phyloP scores from a whole-genome alignment of 2,888 invertebrate genomes.

The Drosophila histrio region DNA sequence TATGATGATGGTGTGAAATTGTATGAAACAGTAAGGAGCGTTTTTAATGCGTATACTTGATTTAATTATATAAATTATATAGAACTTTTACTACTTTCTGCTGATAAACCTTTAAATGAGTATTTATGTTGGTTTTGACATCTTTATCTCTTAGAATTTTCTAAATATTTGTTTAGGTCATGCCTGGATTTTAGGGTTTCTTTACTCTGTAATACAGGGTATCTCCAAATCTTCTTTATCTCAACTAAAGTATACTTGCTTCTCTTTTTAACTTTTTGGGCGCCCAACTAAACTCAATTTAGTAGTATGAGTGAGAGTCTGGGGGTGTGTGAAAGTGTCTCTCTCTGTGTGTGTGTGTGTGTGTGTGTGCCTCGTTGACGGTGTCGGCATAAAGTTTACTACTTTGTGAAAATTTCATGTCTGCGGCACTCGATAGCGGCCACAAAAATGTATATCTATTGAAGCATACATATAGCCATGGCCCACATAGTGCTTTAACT shows the following conservation, averaged over 20 bases:
- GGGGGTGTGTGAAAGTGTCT: constrained; percentile 14
- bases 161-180: not conserved
- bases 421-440: constrained; percentile 76
- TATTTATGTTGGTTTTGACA: not conserved
- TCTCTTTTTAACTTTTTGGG: constrained; percentile 41
- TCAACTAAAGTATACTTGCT: not conserved
- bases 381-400: constrained; percentile 72
- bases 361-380: constrained; percentile 36
- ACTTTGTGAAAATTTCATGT: constrained; percentile 76
- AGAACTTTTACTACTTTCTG: not conserved
- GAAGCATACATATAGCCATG: constrained; percentile 18
- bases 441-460: constrained; percentile 55
- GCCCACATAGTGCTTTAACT: constrained; percentile 58
- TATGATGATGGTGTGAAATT: not conserved
- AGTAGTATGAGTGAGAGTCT: constrained; percentile 13
- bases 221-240: not conserved
- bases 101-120: not conserved
- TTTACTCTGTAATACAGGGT: not conserved
- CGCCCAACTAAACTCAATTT: constrained; percentile 68
- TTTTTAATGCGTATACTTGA: no score
- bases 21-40: no score
- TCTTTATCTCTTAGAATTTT: not conserved
- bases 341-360: constrained; percentile 3
- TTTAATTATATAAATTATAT: not conserved
- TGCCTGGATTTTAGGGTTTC: not conserved